Conservation (phyloP, 2,888 invertebrate species). For the Ceratothoa steindachneri region DNA sequence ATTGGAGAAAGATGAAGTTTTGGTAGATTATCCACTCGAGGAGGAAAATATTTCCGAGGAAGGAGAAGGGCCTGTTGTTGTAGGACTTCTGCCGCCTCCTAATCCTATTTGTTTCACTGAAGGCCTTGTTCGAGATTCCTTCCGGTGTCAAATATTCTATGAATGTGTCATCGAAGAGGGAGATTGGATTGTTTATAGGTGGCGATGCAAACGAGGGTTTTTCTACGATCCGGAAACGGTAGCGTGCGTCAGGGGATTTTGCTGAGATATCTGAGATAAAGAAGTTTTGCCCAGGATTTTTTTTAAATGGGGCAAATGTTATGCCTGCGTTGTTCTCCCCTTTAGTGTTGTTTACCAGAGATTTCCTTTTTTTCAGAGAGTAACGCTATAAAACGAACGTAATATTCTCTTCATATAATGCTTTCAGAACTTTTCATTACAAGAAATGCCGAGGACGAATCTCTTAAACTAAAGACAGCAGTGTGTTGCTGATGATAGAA, state of each 20-base stretch:
- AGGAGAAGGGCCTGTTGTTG: neutral
- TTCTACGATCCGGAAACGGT: slow-evolving; percentile 26
- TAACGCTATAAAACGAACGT: too few species aligned
- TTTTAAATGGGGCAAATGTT: too few species aligned
- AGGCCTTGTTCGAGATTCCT: slow-evolving; percentile 28
- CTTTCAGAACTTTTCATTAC: too few species aligned
- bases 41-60: neutral
- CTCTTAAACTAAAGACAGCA: too few species aligned
- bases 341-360: too few species aligned
- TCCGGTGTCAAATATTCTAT: slow-evolving; percentile 37
- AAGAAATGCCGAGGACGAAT: too few species aligned
- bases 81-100: slow-evolving; percentile 27
- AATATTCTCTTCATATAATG: too few species aligned
- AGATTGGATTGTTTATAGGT: slow-evolving; percentile 38
- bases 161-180: slow-evolving; percentile 36
- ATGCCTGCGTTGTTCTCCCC: too few species aligned
- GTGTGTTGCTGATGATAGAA: too few species aligned
- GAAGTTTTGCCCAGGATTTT: too few species aligned
- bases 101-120: slow-evolving; percentile 33
- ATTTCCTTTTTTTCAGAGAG: too few species aligned
- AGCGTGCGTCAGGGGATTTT: slow-evolving; percentile 31
- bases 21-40: neutral
- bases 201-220: slow-evolving; percentile 38
- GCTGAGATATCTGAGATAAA: neutral
- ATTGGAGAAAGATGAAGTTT: neutral